phyloP scores from a whole-genome alignment of 2,888 invertebrate genomes.

The Pediacus dermestoides region DNA sequence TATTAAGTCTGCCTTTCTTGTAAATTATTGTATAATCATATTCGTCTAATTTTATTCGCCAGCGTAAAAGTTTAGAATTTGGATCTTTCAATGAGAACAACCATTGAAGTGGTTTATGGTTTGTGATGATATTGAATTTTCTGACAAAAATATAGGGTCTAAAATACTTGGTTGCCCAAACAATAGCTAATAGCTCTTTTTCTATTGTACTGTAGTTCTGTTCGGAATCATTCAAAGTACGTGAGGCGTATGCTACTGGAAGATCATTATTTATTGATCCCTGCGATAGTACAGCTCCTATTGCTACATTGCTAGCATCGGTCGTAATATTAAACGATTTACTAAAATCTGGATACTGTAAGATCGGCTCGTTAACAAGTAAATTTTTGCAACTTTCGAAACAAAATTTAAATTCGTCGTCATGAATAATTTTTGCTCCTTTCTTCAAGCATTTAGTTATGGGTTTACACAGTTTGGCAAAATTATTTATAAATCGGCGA shows the following conservation, averaged over 20 bases:
- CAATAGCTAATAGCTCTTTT: conserved; percentile 26
- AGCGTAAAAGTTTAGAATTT: conserved; percentile 17
- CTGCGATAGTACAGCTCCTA: conserved; percentile 29
- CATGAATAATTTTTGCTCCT: conserved; percentile 16
- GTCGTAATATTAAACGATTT: conserved; percentile 29
- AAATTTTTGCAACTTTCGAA: conserved; percentile 24
- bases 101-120: conserved; percentile 16
- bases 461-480: conserved; percentile 24
- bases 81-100: conserved; percentile 18
- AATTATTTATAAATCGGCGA: conserved; percentile 20
- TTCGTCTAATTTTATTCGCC: conserved; percentile 17
- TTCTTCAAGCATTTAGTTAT: conserved; percentile 21
- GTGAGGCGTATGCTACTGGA: conserved; percentile 23
- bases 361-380: conserved; percentile 20
- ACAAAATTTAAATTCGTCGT: conserved; percentile 13
- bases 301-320: conserved; percentile 24
- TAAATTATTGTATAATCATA: conserved; percentile 13
- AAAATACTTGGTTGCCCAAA: conserved; percentile 24
- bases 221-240: conserved; percentile 17
- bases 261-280: conserved; percentile 21
- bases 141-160: conserved; percentile 21
- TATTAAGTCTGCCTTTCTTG: conserved; percentile 17
- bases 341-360: conserved; percentile 28
- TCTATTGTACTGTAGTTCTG: conserved; percentile 23
- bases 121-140: conserved; percentile 16